Evolutionary conservation across 2,888 invertebrate species (phyloP).

Genomic region (Conus canariensis): DNA sequence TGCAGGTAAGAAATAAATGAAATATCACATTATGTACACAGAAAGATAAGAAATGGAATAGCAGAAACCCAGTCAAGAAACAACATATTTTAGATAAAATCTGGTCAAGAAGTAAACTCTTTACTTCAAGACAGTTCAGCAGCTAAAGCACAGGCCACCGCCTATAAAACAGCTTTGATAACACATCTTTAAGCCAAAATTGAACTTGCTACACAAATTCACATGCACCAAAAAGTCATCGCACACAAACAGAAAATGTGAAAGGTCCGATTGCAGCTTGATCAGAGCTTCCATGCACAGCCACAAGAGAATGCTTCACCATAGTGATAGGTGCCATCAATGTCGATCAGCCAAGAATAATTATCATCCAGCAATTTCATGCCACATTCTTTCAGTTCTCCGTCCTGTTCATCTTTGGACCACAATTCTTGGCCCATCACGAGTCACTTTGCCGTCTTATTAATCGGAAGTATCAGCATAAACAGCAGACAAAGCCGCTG

Average conservation of each 20-base stretch:
- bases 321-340: not conserved
- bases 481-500: not conserved
- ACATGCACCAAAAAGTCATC: constrained; percentile 19
- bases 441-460: not conserved
- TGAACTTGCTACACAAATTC: not conserved
- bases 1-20: too few relatives aligned
- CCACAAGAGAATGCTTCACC: not conserved
- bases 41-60: not conserved
- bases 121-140: constrained; percentile 1
- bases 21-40: not conserved
- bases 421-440: not conserved
- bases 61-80: not conserved
- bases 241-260: not conserved
- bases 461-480: not conserved
- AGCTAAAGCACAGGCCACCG: not conserved
- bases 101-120: not conserved
- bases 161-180: constrained; percentile 7
- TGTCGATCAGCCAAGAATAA: too few relatives aligned
- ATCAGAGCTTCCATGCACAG: not conserved
- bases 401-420: not conserved
- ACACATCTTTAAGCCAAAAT: not conserved
- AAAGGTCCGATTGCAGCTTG: not conserved
- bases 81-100: not conserved
- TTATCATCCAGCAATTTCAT: not conserved
- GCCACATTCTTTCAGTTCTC: not conserved